Evolutionary conservation across 2,797 vertebrate genomes (phyloP), one percentile per base, ranked within the genome.

Genomic region (Labroides dimidiatus): DNA sequence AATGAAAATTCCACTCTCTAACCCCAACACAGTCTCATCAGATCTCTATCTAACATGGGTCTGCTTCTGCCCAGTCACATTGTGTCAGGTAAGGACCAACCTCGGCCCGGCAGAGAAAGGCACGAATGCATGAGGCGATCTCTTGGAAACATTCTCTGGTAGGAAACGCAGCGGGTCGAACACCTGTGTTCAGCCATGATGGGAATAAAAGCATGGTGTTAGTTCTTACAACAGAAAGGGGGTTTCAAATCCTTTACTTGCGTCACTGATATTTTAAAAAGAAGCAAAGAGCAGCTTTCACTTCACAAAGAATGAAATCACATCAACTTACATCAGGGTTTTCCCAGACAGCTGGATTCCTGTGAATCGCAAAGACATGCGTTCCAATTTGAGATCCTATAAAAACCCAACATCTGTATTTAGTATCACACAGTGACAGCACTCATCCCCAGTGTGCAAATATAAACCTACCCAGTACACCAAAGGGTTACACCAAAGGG

Each of bases 81-180:
- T 16, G 9, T 44, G 10, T 45, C 13, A 23, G 20, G 33, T 54
- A 54, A 23, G 15, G 37, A 90, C 91, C 70, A 90, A 97, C 96
- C 96, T 95, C 66, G 95, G 85, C 69, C 96, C 96, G 30, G 95
- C 93, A 0, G 96, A 94, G 86, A 98, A 97, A 16, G 96, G 95
- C 57, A 97, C 80, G 71, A 94, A 97, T 1, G 96, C 94, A 0
- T 95, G 90, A 16, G 95, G 86, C 0, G 95, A 94, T 66, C 95
- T 93, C 51, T 87, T 93, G 45, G 92, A 75, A 41, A 74, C 73
- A 67, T 96, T 96, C 81, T 96, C 95, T 0, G 93, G 94, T 50
- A 95, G 94, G 91, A 98, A 97, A 66, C 96, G 94, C 77, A 94
- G 78, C 0, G 96, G 96, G 73, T 97, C 92, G 82, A 92, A 97